Evolutionary conservation across 2,113 vertebrate species (phyloP).

Genomic region (Galeopterus variegatus): DNA sequence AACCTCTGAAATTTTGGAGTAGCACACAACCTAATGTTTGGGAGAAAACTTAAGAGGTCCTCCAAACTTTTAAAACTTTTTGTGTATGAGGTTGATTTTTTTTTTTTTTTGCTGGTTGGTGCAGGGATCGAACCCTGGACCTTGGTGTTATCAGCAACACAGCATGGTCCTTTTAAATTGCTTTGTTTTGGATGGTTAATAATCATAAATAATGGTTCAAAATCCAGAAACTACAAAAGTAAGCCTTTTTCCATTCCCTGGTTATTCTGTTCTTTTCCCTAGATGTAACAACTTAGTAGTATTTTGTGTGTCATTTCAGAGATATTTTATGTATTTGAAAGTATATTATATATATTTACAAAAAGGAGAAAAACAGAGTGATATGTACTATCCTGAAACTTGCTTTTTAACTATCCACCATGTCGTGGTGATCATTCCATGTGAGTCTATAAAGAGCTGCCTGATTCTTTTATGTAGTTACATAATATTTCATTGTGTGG

Average conservation of each 20-base stretch:
- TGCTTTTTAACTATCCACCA: background rate
- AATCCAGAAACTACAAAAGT: background rate
- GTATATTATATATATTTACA: conserved; percentile 11
- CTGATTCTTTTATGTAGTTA: background rate
- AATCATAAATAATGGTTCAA: background rate
- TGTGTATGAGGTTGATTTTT: background rate
- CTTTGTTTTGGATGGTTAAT: background rate
- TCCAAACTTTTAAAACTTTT: conserved; percentile 23
- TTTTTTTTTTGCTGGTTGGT: too few species aligned
- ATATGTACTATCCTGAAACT: background rate
- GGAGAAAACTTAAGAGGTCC: conserved; percentile 20
- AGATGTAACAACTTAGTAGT: background rate
- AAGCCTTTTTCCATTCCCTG: background rate
- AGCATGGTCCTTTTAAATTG: background rate
- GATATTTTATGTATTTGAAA: background rate
- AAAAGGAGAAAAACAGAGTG: background rate
- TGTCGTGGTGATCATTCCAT: background rate
- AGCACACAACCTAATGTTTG: background rate
- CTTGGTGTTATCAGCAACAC: too few species aligned
- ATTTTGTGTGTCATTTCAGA: conserved; percentile 3
- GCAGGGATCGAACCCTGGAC: too few species aligned
- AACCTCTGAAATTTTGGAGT: conserved; percentile 6
- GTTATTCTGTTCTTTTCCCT: background rate
- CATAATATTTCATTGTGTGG: background rate
- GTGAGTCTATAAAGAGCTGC: background rate